Evolutionary conservation across 2,797 vertebrate genomes (phyloP).

Genomic region (Darevskia mixta): DNA sequence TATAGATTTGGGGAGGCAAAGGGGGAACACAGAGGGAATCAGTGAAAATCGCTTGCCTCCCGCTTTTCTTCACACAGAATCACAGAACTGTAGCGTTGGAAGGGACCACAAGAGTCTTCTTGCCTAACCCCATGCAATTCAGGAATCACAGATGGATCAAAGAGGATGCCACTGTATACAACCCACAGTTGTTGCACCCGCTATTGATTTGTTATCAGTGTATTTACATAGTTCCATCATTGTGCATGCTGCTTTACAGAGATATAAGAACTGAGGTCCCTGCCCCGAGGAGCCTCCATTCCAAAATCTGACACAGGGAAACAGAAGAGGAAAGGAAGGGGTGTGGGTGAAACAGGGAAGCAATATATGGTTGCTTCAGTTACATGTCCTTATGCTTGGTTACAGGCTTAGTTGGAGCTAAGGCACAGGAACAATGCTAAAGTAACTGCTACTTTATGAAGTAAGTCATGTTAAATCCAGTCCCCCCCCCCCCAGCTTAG

Average conservation of each 20-base stretch:
- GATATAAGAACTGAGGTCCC: no score
- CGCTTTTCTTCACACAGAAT: no score
- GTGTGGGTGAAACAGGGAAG: neutral
- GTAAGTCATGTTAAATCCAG: neutral
- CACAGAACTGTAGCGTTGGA: no score
- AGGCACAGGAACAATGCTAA: neutral
- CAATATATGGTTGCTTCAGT: neutral
- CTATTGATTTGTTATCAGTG: neutral
- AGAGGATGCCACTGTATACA: no score
- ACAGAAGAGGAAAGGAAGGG: neutral
- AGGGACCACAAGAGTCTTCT: no score
- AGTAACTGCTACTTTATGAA: neutral
- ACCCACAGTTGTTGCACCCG: no score
- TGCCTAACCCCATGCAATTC: no score
- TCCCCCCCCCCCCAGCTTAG: neutral
- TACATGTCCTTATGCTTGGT: neutral
- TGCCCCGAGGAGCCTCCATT: neutral
- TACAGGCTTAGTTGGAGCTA: neutral
- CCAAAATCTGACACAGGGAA: no score
- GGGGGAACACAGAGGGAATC: neutral
- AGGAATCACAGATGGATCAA: no score
- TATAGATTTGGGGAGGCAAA: neutral
- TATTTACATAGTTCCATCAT: neutral
- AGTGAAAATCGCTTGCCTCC: neutral
- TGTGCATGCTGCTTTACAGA: neutral